Evolutionary conservation across 2,797 vertebrate genomes (phyloP).

Genomic region (Lepidocolaptes lacrymiger): DNA sequence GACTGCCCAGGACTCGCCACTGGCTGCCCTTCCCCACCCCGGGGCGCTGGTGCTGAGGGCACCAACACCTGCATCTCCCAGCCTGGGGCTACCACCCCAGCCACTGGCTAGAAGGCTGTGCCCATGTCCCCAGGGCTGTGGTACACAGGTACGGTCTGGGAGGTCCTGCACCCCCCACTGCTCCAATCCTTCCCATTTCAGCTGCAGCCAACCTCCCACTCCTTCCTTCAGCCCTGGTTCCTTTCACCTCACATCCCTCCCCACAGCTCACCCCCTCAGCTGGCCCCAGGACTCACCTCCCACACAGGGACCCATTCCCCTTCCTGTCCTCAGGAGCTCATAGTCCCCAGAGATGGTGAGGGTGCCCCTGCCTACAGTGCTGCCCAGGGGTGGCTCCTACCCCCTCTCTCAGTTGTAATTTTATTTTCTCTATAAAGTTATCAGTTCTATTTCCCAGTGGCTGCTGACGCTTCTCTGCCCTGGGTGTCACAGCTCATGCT

Average conservation of each 20-base stretch:
- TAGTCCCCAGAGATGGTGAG: not conserved
- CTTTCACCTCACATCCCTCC: not conserved
- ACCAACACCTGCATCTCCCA: not conserved
- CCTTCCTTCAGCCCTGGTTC: not conserved
- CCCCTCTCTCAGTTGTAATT: constrained; percentile 21
- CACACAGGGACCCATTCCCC: not conserved
- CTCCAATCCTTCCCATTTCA: not conserved
- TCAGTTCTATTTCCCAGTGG: not conserved
- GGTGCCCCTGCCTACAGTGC: not conserved
- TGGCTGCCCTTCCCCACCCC: not conserved
- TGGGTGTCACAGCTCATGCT: fast-evolving
- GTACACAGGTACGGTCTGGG: not conserved
- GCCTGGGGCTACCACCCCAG: not conserved
- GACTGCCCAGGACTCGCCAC: not conserved
- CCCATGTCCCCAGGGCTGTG: not conserved
- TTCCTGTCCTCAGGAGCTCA: not conserved
- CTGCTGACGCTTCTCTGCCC: not conserved
- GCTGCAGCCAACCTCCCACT: not conserved
- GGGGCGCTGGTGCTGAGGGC: not conserved
- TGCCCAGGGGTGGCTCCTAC: not conserved
- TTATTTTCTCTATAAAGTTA: constrained; percentile 62
- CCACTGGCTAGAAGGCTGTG: constrained; percentile 21
- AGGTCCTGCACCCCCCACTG: not conserved
- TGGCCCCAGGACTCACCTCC: not conserved
- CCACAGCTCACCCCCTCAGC: not conserved